Conservation (phyloP, 2,113 vertebrate genomes). For the Seriola dumerili region DNA sequence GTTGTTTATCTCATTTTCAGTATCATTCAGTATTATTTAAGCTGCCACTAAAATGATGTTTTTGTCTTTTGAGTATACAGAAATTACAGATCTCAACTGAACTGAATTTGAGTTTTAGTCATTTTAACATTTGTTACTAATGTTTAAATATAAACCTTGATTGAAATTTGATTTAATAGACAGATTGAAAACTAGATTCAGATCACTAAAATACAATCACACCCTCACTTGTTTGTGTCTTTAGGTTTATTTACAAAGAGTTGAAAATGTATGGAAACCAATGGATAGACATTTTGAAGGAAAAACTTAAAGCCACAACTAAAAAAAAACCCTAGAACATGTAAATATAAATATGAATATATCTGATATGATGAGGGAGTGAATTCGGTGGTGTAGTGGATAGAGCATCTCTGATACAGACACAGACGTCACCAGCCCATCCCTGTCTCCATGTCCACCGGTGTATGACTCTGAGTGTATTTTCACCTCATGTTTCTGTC, state of each 20-base stretch:
- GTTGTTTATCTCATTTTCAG: too few relatives aligned
- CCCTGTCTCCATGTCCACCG: background rate
- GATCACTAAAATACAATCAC: background rate
- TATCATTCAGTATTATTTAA: too few relatives aligned
- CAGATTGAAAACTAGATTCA: background rate
- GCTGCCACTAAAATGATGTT: too few relatives aligned
- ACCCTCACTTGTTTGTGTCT: background rate
- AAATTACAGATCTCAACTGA: background rate
- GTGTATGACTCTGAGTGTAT: background rate
- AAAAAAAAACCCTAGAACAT: too few relatives aligned
- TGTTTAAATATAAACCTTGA: background rate
- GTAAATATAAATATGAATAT: too few relatives aligned
- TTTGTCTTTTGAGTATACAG: too few relatives aligned
- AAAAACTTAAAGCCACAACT: background rate
- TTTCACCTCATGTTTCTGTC: conserved; percentile 42
- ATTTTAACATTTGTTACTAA: background rate
- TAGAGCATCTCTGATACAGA: conserved; percentile 7
- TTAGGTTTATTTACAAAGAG: background rate
- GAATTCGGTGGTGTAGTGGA: background rate
- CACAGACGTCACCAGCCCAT: conserved; percentile 4
- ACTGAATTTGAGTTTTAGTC: background rate
- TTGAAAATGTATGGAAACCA: background rate
- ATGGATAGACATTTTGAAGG: background rate
- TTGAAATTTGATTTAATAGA: background rate
- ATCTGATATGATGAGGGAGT: background rate